Base-by-base conservation (phyloP, 2,113 vertebrate genomes). In the Larimichthys crocea region DNA sequence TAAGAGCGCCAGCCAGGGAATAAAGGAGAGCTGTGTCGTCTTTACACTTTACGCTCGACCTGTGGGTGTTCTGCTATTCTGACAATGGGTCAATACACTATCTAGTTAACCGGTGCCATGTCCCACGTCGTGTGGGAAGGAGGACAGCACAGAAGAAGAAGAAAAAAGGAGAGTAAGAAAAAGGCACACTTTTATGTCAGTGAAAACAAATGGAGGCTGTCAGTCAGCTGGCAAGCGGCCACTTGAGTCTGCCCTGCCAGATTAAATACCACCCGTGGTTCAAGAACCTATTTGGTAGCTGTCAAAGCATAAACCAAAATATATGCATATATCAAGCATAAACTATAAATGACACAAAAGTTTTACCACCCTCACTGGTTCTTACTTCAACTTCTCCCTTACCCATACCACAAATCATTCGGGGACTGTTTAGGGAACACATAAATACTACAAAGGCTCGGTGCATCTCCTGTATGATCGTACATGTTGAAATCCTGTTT, bases 181-280 rank as follows among this genome's bases (percentile, higher is more conserved):
- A 20, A 76, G 4, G 52, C 46, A 60, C 49, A 31, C 20, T 57
- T 74, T 61, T 4, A 35, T 60, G 52, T 50, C 7, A 16, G 62
- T 35, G 40, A 6, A 67, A 52, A 71, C n/a, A 64, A 81, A 78
- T 35, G 24, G 57, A 66, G 14, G 3, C 49, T 80, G 75, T 19
- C 73, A 70, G 75, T 49, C 42, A 60, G 29, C 31, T 82, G 83
- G 67, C 66, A 60, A 52, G 14, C 68, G n/a, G 42, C 63, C 57
- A 63, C 26, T 29, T 79, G 10, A 53, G 6, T 73, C 20, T 9
- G 11, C 53, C 20, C 53, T 31, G 17, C n/a, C 52, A 78, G 40
- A 82, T 82, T 66, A 62, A 46, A 53, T 35, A 29, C 50, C 9
- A 40, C 26, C 52, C 29, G 53, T n/a, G 42, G 42, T 48, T 69